These are phyloP conservation scores for Echiichthys vipera DNA, from an alignment of 2,797 vertebrate species.

Conservation along the genomic window DNA sequence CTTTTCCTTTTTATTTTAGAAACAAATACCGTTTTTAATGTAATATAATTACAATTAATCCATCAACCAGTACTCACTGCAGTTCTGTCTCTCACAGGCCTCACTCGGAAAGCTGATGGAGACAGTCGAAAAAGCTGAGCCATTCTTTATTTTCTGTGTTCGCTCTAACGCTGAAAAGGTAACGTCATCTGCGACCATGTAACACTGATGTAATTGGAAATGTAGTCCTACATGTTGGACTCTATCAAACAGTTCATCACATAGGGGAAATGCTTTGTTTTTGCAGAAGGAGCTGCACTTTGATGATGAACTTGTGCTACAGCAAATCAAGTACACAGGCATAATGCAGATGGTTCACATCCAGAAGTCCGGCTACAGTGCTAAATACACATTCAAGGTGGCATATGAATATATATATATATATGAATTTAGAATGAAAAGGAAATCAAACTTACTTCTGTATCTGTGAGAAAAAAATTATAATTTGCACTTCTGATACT, in stretches of 20 bases:
- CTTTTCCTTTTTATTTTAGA: not conserved
- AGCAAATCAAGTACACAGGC: slow-evolving; percentile 91
- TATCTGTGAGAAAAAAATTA: not conserved
- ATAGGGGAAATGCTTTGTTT: not conserved
- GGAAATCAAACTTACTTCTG: not conserved
- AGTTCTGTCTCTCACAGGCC: slow-evolving; percentile 77
- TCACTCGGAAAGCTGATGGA: slow-evolving; percentile 91
- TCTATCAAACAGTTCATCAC: not conserved
- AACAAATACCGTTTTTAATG: not conserved
- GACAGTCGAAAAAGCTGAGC: slow-evolving; percentile 88
- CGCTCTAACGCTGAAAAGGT: slow-evolving; percentile 95
- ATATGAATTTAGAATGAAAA: not conserved
- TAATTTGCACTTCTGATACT: not conserved
- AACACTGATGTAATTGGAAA: not conserved
- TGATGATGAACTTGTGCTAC: slow-evolving; percentile 90
- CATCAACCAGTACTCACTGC: not conserved
- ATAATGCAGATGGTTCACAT: slow-evolving; percentile 92
- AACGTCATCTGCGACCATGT: not conserved
- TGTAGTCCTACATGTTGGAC: not conserved
- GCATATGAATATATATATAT: not conserved
- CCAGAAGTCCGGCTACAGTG: slow-evolving; percentile 91
- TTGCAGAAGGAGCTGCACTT: slow-evolving; percentile 91
- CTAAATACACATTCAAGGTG: slow-evolving; percentile 95
- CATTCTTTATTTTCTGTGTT: slow-evolving; percentile 95
- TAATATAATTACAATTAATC: not conserved